These are phyloP conservation scores for Cottus gobio DNA, from an alignment of 2,113 vertebrate species.

Conservation along the genomic window DNA sequence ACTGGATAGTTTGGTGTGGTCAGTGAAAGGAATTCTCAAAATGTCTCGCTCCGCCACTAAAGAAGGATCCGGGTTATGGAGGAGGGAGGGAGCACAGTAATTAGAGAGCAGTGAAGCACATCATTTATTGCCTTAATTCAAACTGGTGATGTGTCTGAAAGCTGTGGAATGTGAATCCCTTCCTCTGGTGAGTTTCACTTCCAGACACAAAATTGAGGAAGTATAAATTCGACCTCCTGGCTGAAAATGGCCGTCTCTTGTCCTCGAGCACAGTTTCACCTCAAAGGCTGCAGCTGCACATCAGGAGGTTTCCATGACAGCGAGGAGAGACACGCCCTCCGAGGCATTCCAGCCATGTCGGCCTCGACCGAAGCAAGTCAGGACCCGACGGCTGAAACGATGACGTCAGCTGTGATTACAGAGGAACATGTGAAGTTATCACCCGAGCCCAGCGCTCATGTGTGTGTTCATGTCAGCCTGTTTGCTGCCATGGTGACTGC, in stretches of 20 bases:
- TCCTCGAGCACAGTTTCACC: background rate
- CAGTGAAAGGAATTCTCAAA: conserved; percentile 78
- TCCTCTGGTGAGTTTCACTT: conserved; percentile 13
- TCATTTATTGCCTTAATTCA: conserved; percentile 39
- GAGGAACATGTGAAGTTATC: conserved; percentile 40
- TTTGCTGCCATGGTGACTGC: background rate
- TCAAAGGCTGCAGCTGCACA: background rate
- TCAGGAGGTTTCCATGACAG: conserved; percentile 17
- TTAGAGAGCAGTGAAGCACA: conserved; percentile 44
- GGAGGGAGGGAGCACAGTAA: conserved; percentile 28
- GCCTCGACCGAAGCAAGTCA: conserved; percentile 21
- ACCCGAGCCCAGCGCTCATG: background rate
- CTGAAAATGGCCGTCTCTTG: background rate
- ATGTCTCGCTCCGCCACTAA: conserved; percentile 71
- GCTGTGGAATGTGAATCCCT: conserved; percentile 40
- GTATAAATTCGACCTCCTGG: background rate
- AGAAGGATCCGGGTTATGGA: conserved; percentile 39
- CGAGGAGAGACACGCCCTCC: conserved; percentile 22
- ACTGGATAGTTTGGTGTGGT: conserved; percentile 74
- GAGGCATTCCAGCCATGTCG: conserved; percentile 29
- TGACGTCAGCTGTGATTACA: conserved; percentile 48
- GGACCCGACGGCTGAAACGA: conserved; percentile 28
- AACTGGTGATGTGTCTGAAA: conserved; percentile 31
- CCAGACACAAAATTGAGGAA: conserved; percentile 3
- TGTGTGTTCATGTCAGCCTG: conserved; percentile 15